Base-by-base conservation (phyloP, 2,888 invertebrate genomes). In the Apodemia duryi region DNA sequence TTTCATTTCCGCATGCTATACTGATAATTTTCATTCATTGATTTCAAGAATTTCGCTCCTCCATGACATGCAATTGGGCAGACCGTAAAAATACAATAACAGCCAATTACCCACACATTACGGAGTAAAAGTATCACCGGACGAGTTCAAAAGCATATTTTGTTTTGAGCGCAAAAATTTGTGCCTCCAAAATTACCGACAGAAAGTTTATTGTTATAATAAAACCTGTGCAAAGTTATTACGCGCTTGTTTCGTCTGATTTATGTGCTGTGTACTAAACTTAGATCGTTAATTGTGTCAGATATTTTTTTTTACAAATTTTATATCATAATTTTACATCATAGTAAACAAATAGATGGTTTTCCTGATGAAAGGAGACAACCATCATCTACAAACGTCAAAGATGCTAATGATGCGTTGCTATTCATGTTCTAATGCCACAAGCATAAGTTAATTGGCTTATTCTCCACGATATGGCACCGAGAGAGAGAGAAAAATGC, bases 171-270 rank as follows among this genome's bases (percentile, higher is more conserved):
- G 65, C 72, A 75, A 74, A 76, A 82, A 85, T 83, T 82, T 82
- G 81, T 77, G 83, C 76, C 69, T 78, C 78, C 76, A 81, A 82
- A 83, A 83, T 73, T 80, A 82, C 82, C 69, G 67, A 70, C 67
- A 70, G 67, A 71, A 75, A 76, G 73, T 85, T 86, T 86, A 87
- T 86, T 84, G 83, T 85, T 82, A 78, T 81, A 79, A 84, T 85
- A 87, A 87, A 86, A 79, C 81, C 79, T 74, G 67, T 67, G 73
- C 75, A 66, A 80, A 83, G 80, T 84, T 82, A 82, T 86, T 82
- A 78, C 78, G 77, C 77, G 79, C 78, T 80, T 78, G 78, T 77
- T 80, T 66, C 70, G 65, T 68, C 74, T 83, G 83, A 86, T 85
- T 85, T 85, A 86, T 76, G 64, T 64, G 49, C 43, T 32, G 35